These are phyloP conservation scores for Drosophila fuyamai DNA, from an alignment of 1,140 invertebrate species.

Conservation along the genomic window DNA sequence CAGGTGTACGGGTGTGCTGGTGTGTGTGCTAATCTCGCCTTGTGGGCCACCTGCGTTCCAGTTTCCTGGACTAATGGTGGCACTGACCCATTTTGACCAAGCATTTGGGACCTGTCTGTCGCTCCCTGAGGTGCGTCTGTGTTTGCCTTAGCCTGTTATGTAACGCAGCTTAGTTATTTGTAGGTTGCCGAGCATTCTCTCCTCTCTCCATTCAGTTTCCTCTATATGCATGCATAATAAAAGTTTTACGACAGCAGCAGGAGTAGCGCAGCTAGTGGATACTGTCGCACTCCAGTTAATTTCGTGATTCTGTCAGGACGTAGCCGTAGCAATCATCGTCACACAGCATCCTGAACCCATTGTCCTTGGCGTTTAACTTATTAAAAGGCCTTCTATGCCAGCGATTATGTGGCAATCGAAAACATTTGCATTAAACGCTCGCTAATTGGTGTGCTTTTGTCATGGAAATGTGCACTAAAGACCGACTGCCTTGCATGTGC, in stretches of 20 bases:
- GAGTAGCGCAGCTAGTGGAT: background rate
- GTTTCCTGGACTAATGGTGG: constrained; percentile 55
- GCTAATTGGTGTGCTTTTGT: constrained; percentile 77
- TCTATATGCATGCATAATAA: constrained; percentile 50
- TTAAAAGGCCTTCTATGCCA: constrained; percentile 59
- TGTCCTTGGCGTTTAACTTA: constrained; percentile 53
- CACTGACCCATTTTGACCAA: constrained; percentile 64
- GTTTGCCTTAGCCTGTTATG: constrained; percentile 10
- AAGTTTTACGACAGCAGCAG: constrained; percentile 56
- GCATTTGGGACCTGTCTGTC: constrained; percentile 51
- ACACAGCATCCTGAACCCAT: constrained; percentile 14
- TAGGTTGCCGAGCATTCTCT: constrained; percentile 5
- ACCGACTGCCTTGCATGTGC: constrained; percentile 32
- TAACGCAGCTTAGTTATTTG: constrained; percentile 21
- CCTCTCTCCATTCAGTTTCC: too few relatives aligned
- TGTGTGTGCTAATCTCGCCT: constrained; percentile 38
- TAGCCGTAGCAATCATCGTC: constrained; percentile 11
- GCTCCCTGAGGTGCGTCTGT: constrained; percentile 54
- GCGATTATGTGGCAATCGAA: constrained; percentile 61
- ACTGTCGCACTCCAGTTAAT: constrained; percentile 36
- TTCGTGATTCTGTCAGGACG: constrained; percentile 5
- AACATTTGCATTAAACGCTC: constrained; percentile 73
- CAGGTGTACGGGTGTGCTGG: constrained; percentile 21
- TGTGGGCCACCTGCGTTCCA: constrained; percentile 24
- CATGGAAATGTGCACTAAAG: constrained; percentile 68